Base-by-base conservation (phyloP, 2,888 invertebrate species). In the Drosophila nr. fundita region DNA sequence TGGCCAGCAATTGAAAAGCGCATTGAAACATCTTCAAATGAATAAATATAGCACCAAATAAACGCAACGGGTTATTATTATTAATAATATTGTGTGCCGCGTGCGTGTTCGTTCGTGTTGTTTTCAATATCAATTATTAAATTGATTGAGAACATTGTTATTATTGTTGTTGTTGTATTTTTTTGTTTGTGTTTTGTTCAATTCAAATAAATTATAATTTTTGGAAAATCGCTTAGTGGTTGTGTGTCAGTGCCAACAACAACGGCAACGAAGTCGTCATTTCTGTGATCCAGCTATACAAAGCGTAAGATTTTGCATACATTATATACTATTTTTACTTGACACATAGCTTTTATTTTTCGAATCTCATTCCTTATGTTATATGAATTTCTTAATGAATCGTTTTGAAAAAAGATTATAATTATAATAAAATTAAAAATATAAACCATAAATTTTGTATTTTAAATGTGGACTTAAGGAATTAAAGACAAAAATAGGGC, bases 281-380 rank as follows among this genome's bases (percentile, higher is more conserved):
- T 34, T 32, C 32, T 45, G 30, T 59, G 45, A 59, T 59, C 36
- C 50, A 42, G 30, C 53, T 18, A 13, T 15, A 58, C 15, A 29
- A 59, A 68, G 36, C 53, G 68, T 69, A 69, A 69, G 68, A 45
- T 59, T 52, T 45, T 27, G 30, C 40, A 57, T 34, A 2, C 3
- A 27, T n/a, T 29, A 52, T 10, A 18, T 29, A 57, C 30, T 21
- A 15, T n/a, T n/a, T 15, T 38, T 36, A 63, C 36, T 38, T 68
- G 36, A n/a, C 52, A 57, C 32, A 60, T 64, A 54, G 60, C 38
- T 53, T 15, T 45, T 32, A 38, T 71, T 61, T 52, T 34, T 53
- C 38, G 76, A 79, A 78, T 79, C 76, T 76, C 69, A 67, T 21
- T 57, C 49, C 58, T 29, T 45, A 52, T 61, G 54, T 24, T 15